Evolutionary conservation across 1,140 invertebrate species (phyloP).

Genomic region (Brachionus koreanus): DNA sequence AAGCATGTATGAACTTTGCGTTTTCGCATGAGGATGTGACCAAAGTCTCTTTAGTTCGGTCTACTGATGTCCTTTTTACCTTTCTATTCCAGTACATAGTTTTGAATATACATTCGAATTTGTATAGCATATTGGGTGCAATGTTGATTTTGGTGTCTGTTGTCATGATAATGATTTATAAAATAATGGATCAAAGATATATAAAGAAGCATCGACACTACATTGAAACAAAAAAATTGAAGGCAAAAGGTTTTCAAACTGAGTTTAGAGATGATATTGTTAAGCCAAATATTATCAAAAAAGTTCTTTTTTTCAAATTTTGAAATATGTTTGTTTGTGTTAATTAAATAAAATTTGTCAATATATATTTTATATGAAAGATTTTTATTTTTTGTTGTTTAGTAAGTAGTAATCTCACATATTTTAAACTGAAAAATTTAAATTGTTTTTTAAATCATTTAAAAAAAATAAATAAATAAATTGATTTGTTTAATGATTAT

Average conservation of each 20-base stretch:
- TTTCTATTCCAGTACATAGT: constrained; percentile 10
- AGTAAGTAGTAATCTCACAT: too few relatives aligned
- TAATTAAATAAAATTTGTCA: not conserved
- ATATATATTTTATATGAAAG: too few relatives aligned
- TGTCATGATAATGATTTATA: constrained; percentile 6
- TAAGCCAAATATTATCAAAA: not conserved
- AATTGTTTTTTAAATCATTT: too few relatives aligned
- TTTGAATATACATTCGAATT: constrained; percentile 27
- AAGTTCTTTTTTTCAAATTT: constrained; percentile 21
- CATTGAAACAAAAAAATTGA: not conserved
- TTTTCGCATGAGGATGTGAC: not conserved
- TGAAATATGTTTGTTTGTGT: not conserved
- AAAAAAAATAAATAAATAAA: too few relatives aligned
- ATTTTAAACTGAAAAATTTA: too few relatives aligned
- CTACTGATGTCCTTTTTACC: constrained; percentile 21
- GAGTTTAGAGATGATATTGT: not conserved
- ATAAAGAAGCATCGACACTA: not conserved
- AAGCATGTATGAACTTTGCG: constrained; percentile 15
- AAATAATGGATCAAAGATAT: constrained; percentile 26
- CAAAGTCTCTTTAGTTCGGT: not conserved
- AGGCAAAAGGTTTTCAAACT: not conserved
- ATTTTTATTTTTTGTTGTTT: too few relatives aligned
- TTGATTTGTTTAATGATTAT: too few relatives aligned
- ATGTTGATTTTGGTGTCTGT: constrained; percentile 4
- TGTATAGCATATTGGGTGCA: constrained; percentile 4